A percentile compares a stretch with the other conserved stretches of the same genome.
phyloP scores from a whole-genome alignment of 2,113 vertebrate species.

The Ictalurus punctatus region DNA sequence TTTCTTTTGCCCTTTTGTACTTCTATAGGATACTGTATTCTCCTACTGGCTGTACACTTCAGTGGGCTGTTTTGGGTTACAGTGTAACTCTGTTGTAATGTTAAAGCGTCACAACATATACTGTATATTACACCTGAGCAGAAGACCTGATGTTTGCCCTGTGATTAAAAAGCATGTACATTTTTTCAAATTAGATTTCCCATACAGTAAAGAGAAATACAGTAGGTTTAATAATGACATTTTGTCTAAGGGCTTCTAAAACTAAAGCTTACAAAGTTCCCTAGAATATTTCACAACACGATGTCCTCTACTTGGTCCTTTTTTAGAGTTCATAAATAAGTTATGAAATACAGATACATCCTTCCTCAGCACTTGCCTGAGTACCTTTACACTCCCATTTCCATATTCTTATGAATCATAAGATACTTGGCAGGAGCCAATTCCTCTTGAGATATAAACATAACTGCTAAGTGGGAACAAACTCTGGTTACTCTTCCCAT shows the following conservation, averaged over 20 bases:
- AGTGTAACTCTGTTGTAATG: background rate
- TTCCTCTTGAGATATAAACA: slow-evolving; percentile 62
- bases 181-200: background rate
- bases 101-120: background rate
- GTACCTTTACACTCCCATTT: slow-evolving; percentile 15
- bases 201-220: background rate
- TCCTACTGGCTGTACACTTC: background rate
- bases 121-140: background rate
- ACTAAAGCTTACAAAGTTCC: background rate
- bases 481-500: slow-evolving; percentile 15
- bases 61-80: background rate
- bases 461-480: slow-evolving; percentile 55
- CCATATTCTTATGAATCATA: slow-evolving; percentile 20
- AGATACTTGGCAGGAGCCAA: slow-evolving; percentile 26
- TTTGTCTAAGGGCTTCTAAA: background rate
- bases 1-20: background rate
- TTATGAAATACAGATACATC: background rate
- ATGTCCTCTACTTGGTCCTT: background rate
- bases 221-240: background rate
- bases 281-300: background rate
- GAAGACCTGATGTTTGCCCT: background rate
- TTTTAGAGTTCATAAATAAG: background rate
- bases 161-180: background rate
- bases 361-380: background rate
- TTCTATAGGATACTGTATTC: background rate